Evolutionary conservation across 2,888 invertebrate species (phyloP).

Genomic region (Chrysodeixis includens): DNA sequence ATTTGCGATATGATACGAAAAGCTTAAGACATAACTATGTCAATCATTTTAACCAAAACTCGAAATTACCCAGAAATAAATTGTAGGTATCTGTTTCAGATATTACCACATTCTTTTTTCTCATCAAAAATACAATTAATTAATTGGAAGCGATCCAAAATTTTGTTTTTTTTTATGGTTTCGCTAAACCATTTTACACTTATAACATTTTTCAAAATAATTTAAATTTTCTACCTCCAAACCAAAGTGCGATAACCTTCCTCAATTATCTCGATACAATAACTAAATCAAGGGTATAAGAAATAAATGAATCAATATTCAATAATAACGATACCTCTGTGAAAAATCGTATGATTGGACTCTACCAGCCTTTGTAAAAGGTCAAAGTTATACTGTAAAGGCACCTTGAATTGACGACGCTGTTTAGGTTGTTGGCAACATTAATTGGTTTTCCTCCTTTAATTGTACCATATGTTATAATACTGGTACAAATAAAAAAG

Average conservation of each 20-base stretch:
- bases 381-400: constrained; percentile 66
- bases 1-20: not conserved
- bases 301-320: constrained; percentile 52
- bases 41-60: no score
- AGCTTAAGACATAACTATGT: no score
- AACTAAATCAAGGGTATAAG: constrained; percentile 59
- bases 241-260: constrained; percentile 51
- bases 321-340: constrained; percentile 59
- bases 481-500: no score
- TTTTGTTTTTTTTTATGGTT: no score
- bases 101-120: no score
- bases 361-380: constrained; percentile 69
- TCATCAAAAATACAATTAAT: no score
- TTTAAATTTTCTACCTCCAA: not conserved
- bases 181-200: no score
- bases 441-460: constrained; percentile 23
- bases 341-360: constrained; percentile 74
- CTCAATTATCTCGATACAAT: constrained; percentile 47
- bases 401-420: constrained; percentile 64
- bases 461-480: no score
- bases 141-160: no score
- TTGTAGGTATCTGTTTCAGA: no score
- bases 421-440: constrained; percentile 40
- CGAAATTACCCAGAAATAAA: no score
- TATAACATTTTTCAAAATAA: not conserved